Evolutionary conservation across 2,888 invertebrate species (phyloP).

Genomic region (Phlogophora meticulosa): DNA sequence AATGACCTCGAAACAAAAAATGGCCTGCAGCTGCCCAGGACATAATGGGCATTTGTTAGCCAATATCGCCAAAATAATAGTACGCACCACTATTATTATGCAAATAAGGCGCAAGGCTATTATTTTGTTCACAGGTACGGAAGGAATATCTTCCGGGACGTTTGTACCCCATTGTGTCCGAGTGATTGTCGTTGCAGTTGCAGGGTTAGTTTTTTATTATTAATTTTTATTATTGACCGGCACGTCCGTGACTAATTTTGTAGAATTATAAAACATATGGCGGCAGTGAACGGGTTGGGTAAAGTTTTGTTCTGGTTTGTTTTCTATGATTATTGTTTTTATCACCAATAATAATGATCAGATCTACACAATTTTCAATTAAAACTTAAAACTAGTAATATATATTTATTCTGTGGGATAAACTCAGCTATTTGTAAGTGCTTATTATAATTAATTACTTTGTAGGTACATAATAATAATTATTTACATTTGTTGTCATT

Average conservation of each 20-base stretch:
- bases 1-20: slow-evolving; percentile 81
- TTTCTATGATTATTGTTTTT: slow-evolving; percentile 38
- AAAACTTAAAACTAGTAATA: not conserved
- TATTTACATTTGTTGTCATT: slow-evolving; percentile 21
- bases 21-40: slow-evolving; percentile 84
- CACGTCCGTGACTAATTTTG: slow-evolving; percentile 84
- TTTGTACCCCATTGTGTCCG: slow-evolving; percentile 77
- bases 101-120: slow-evolving; percentile 86
- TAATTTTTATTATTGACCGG: slow-evolving; percentile 76
- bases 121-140: slow-evolving; percentile 86
- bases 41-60: slow-evolving; percentile 83
- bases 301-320: slow-evolving; percentile 30
- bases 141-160: slow-evolving; percentile 80
- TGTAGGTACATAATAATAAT: not conserved
- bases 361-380: slow-evolving; percentile 5
- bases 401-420: slow-evolving; percentile 19
- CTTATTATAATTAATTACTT: slow-evolving; percentile 31
- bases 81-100: slow-evolving; percentile 87
- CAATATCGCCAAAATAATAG: slow-evolving; percentile 87
- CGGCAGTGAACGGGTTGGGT: slow-evolving; percentile 66
- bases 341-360: slow-evolving; percentile 1
- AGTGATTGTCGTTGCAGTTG: slow-evolving; percentile 75
- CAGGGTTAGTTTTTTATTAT: slow-evolving; percentile 79
- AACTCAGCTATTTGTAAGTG: slow-evolving; percentile 1
- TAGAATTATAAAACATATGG: slow-evolving; percentile 84